phyloP scores from a whole-genome alignment of 2,888 invertebrate species.

The Polylopha cassiicola region DNA sequence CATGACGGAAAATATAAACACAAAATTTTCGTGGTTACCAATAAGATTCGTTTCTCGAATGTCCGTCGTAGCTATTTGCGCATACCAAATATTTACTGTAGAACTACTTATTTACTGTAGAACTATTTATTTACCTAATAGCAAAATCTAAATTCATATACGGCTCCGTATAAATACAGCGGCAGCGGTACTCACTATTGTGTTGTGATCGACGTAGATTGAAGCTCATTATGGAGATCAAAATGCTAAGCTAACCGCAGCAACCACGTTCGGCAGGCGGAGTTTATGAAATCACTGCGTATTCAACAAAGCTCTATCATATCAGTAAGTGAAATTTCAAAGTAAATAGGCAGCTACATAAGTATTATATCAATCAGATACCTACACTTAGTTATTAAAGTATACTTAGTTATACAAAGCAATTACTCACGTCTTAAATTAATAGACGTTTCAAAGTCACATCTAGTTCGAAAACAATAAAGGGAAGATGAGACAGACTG shows the following conservation, averaged over 20 bases:
- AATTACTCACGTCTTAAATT: conserved; percentile 24
- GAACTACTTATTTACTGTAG: too few species aligned
- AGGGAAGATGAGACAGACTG: conserved; percentile 18
- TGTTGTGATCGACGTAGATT: conserved; percentile 6
- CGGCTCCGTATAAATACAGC: not conserved
- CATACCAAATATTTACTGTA: too few species aligned
- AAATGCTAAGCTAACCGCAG: conserved; percentile 8
- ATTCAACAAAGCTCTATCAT: not conserved
- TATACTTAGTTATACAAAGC: conserved; percentile 5
- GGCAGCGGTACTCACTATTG: not conserved
- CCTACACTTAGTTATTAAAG: not conserved
- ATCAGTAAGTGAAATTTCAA: too few species aligned
- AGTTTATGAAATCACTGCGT: conserved; percentile 5
- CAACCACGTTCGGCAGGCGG: not conserved
- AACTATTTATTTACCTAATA: conserved; percentile 2
- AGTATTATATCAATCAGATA: not conserved
- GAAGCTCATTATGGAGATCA: conserved; percentile 9
- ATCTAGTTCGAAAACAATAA: conserved; percentile 17
- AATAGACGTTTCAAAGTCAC: conserved; percentile 18
- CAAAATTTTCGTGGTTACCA: too few species aligned
- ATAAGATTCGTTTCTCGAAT: too few species aligned
- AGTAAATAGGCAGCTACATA: too few species aligned
- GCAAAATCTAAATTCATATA: too few species aligned
- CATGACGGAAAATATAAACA: too few species aligned
- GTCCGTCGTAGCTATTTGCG: too few species aligned